Evolutionary conservation across 1,140 invertebrate species (phyloP).

Genomic region (Drusus annulatus): DNA sequence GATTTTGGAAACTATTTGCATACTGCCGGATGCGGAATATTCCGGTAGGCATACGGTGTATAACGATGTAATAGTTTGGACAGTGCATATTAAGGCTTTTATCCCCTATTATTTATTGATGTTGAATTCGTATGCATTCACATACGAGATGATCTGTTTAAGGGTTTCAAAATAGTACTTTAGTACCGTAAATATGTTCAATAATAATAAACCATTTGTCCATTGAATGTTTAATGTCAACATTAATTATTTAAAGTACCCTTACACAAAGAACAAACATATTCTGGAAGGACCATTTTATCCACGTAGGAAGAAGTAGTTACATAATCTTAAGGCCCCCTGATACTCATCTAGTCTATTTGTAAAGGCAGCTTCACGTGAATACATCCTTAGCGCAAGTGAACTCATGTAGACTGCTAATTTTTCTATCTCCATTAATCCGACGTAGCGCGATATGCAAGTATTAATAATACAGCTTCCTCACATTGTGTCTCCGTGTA

Average conservation of each 20-base stretch:
- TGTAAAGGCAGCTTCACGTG: slow-evolving; percentile 26
- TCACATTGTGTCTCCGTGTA: neutral
- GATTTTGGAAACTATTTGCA: slow-evolving; percentile 71
- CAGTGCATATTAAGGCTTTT: neutral
- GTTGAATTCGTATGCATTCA: neutral
- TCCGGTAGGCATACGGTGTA: slow-evolving; percentile 6
- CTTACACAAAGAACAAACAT: too few species aligned
- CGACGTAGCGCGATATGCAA: neutral
- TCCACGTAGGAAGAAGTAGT: neutral
- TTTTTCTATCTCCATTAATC: slow-evolving; percentile 53
- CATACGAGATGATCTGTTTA: too few species aligned
- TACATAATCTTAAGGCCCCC: slow-evolving; percentile 6
- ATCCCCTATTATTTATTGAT: slow-evolving; percentile 3
- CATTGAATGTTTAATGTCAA: too few species aligned
- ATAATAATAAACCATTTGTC: too few species aligned
- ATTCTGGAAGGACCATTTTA: neutral
- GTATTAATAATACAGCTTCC: slow-evolving; percentile 7
- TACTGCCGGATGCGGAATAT: slow-evolving; percentile 18
- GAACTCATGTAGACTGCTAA: slow-evolving; percentile 45
- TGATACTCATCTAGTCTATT: slow-evolving; percentile 37
- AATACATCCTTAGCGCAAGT: slow-evolving; percentile 32
- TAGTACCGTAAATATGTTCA: too few species aligned
- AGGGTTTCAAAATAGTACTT: too few species aligned
- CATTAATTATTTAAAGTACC: too few species aligned
- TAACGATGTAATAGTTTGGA: slow-evolving; percentile 1